phyloP scores from a whole-genome alignment of 2,888 invertebrate genomes.

The Acrobasis suavella region DNA sequence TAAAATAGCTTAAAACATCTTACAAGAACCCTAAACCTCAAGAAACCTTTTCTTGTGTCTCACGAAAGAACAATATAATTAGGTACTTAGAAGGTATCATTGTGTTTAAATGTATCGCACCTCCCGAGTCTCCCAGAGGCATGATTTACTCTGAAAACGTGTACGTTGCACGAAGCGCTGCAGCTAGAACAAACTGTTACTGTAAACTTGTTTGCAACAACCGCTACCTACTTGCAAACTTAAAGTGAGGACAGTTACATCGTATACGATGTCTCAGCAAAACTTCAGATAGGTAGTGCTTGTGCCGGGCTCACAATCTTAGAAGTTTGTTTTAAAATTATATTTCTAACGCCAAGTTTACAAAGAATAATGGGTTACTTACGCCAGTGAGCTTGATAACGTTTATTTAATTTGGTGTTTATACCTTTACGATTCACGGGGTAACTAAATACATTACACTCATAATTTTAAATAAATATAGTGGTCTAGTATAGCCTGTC shows the following conservation, averaged over 20 bases:
- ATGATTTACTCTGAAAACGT: slow-evolving; percentile 17
- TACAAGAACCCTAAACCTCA: no score
- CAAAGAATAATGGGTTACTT: not conserved
- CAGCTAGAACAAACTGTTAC: slow-evolving; percentile 16
- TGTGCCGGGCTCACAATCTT: not conserved
- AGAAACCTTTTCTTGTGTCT: no score
- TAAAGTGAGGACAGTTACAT: slow-evolving; percentile 21
- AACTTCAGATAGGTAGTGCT: slow-evolving; percentile 4
- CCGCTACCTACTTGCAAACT: slow-evolving; percentile 18
- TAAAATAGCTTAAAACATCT: no score
- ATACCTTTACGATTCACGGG: no score
- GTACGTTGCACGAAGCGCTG: slow-evolving; percentile 8
- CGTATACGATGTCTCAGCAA: slow-evolving; percentile 10
- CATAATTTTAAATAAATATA: no score
- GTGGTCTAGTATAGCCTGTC: no score
- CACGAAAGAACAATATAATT: no score
- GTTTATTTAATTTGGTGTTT: not conserved
- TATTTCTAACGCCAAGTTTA: slow-evolving; percentile 5
- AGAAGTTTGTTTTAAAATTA: slow-evolving; percentile 12
- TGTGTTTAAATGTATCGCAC: slow-evolving; percentile 10
- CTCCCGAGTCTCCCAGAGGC: slow-evolving; percentile 2
- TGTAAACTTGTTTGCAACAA: slow-evolving; percentile 19
- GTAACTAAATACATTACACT: no score
- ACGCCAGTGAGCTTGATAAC: not conserved
- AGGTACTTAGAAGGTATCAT: not conserved